Evolutionary conservation across 2,888 invertebrate genomes (phyloP).

Genomic region (Patella caerulea): DNA sequence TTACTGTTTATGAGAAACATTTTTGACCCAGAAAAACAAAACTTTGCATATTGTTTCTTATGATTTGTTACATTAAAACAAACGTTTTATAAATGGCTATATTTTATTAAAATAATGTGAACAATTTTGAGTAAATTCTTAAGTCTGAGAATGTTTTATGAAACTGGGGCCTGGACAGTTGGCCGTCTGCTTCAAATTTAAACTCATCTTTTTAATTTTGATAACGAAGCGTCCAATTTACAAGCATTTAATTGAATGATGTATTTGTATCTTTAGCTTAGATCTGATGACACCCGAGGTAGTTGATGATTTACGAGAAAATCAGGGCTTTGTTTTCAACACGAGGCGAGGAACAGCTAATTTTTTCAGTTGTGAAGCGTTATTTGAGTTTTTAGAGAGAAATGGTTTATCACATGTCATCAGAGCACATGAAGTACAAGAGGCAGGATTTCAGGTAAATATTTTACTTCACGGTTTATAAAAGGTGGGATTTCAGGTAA

Average conservation of each 20-base stretch:
- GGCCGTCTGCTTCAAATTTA: too few species aligned
- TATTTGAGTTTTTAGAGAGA: conserved; percentile 78
- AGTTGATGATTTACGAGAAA: conserved; percentile 61
- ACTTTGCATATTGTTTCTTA: too few species aligned
- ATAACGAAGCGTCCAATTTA: not conserved
- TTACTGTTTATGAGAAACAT: too few species aligned
- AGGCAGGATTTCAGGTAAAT: conserved; percentile 80
- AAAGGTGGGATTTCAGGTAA: too few species aligned
- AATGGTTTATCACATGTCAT: conserved; percentile 82
- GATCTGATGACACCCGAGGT: conserved; percentile 61
- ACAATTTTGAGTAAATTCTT: too few species aligned
- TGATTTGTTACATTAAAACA: too few species aligned
- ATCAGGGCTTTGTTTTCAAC: conserved; percentile 79
- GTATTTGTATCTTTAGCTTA: conserved; percentile 46
- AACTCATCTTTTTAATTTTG: too few species aligned
- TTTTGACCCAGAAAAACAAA: too few species aligned
- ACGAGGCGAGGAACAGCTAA: conserved; percentile 81
- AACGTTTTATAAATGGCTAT: too few species aligned
- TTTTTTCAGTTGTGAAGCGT: conserved; percentile 80
- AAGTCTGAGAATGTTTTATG: too few species aligned
- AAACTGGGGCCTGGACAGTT: too few species aligned
- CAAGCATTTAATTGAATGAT: not conserved
- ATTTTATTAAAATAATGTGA: too few species aligned
- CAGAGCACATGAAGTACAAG: conserved; percentile 82
- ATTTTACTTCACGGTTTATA: not conserved